Conservation (phyloP, 2,113 vertebrate genomes). For the Platanista minor region DNA sequence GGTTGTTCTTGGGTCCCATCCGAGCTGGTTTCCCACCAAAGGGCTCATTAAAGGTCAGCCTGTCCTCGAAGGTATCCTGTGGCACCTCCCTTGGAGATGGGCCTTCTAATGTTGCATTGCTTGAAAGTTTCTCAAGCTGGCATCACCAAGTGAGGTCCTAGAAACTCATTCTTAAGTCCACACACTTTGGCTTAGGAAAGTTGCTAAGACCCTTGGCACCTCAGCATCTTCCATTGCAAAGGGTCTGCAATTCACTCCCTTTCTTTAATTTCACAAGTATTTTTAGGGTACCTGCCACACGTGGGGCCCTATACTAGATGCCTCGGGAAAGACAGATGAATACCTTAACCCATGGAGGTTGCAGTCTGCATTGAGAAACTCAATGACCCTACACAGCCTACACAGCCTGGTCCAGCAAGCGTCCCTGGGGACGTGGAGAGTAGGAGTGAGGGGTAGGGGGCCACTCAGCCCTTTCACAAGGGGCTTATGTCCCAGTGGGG, state of each 20-base stretch:
- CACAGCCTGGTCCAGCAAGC: neutral
- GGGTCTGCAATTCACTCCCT: neutral
- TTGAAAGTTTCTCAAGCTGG: constrained; percentile 1
- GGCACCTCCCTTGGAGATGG: neutral
- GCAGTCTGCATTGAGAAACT: neutral
- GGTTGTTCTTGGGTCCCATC: neutral
- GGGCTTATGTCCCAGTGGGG: neutral
- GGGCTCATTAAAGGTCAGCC: neutral
- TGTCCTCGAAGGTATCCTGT: neutral
- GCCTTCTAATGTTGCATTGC: neutral
- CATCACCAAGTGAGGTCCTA: neutral
- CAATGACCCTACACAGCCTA: neutral
- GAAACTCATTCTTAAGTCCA: neutral
- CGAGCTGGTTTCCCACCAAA: neutral
- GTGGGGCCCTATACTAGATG: neutral
- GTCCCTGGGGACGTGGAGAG: neutral
- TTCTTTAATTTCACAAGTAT: neutral
- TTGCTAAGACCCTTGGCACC: neutral
- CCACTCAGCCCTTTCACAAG: neutral
- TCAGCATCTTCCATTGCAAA: neutral
- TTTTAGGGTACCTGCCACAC: neutral
- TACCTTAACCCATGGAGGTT: neutral
- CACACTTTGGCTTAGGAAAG: neutral
- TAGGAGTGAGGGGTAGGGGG: neutral
- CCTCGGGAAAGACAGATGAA: neutral